These are phyloP conservation scores for Clarias laeviceps DNA, from an alignment of 2,797 vertebrate genomes.

Conservation along the genomic window DNA sequence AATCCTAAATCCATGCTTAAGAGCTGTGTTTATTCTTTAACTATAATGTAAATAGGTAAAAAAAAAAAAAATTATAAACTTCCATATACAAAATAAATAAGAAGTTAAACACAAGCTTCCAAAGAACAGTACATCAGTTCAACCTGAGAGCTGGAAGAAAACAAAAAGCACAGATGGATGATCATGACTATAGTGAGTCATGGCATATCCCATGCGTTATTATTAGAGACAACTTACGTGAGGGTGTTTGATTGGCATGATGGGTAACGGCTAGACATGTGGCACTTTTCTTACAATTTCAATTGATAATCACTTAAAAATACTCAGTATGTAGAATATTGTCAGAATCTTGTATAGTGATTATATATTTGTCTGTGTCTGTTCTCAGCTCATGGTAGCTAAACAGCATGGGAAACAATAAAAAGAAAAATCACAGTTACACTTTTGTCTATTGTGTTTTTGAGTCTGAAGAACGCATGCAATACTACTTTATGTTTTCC, in stretches of 20 bases:
- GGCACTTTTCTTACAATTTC: background rate
- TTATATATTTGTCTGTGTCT: background rate
- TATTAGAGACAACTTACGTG: slow-evolving; percentile 25
- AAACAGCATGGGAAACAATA: background rate
- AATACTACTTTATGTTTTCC: background rate
- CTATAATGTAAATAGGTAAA: background rate
- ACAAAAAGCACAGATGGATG: slow-evolving; percentile 1
- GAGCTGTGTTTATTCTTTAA: background rate
- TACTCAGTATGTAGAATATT: background rate
- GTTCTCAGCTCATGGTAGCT: background rate
- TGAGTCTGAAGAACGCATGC: background rate
- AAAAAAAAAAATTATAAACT: background rate
- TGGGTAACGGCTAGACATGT: background rate
- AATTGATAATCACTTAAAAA: background rate
- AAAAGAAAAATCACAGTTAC: background rate
- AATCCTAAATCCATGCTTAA: background rate
- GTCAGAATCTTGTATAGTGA: background rate
- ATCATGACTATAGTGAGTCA: slow-evolving; percentile 30
- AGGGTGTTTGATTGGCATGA: slow-evolving; percentile 5
- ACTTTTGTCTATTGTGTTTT: background rate
- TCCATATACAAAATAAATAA: background rate
- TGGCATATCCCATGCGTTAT: slow-evolving; percentile 3
- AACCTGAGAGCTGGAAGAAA: background rate
- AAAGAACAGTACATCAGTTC: background rate
- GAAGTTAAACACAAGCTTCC: background rate